phyloP scores from a whole-genome alignment of 2,888 invertebrate genomes.

The Gastracanthus pulcherrimus region DNA sequence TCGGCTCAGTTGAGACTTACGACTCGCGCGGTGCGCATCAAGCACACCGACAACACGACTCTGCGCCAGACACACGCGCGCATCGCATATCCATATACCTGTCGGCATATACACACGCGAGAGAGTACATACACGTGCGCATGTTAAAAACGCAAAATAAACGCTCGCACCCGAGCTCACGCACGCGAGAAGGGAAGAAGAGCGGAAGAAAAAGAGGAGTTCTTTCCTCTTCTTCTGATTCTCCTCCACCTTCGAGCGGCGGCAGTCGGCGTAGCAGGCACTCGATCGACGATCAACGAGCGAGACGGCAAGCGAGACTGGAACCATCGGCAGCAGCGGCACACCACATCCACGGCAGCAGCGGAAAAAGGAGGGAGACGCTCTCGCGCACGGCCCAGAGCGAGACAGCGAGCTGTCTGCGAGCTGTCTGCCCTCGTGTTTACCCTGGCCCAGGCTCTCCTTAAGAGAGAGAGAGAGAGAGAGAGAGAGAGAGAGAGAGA shows the following conservation, averaged over 20 bases:
- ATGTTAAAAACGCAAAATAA: constrained; percentile 45
- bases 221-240: constrained; percentile 6
- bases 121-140: constrained; percentile 16
- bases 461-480: constrained; percentile 16
- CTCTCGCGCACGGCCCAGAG: constrained; percentile 8
- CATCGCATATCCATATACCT: not conserved
- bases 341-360: not conserved
- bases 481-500: constrained; percentile 25
- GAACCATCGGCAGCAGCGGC: not conserved
- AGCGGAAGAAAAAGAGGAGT: constrained; percentile 23
- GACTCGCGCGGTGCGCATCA: constrained; percentile 75
- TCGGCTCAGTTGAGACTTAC: constrained; percentile 76
- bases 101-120: not conserved
- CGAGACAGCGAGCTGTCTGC: constrained; percentile 55
- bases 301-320: not conserved
- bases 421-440: constrained; percentile 60
- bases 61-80: not conserved
- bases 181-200: not conserved
- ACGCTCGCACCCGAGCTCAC: constrained; percentile 30
- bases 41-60: constrained; percentile 20
- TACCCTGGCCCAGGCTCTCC: constrained; percentile 52
- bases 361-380: constrained; percentile 14
- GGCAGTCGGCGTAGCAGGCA: no score
- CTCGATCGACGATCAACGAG: constrained; percentile 42
- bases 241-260: not conserved